Conservation (phyloP, 2,797 vertebrate species). For the Petrocephalus schoutedeni region DNA sequence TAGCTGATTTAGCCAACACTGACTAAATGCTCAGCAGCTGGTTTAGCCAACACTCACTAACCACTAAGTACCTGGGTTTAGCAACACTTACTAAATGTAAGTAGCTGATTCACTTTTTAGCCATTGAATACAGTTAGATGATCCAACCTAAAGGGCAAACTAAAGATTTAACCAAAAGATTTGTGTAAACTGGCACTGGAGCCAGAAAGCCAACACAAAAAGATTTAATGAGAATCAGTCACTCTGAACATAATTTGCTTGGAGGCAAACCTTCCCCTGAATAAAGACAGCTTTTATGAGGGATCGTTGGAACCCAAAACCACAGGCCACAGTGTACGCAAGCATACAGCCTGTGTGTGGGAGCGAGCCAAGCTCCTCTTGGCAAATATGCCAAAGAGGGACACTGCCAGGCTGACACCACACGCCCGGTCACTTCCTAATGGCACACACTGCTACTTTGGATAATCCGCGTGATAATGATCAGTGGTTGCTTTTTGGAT, state of each 20-base stretch:
- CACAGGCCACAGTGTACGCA: slow-evolving; percentile 13
- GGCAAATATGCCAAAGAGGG: background rate
- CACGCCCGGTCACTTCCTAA: background rate
- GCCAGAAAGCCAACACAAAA: background rate
- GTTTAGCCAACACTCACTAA: slow-evolving; percentile 15
- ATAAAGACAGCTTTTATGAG: slow-evolving; percentile 19
- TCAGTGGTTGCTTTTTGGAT: background rate
- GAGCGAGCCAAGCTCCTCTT: background rate
- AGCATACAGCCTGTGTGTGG: background rate
- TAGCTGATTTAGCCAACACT: background rate
- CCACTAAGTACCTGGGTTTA: slow-evolving; percentile 12
- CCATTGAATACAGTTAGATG: background rate
- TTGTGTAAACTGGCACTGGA: background rate
- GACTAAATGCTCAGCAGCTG: background rate
- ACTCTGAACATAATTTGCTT: slow-evolving; percentile 7
- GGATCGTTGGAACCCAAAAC: slow-evolving; percentile 7
- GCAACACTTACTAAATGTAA: background rate
- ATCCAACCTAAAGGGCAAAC: background rate
- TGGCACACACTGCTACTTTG: background rate
- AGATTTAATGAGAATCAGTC: slow-evolving; percentile 6
- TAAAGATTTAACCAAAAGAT: slow-evolving; percentile 12
- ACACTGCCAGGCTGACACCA: background rate
- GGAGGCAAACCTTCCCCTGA: background rate
- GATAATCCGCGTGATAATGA: background rate
- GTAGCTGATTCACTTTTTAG: background rate